A percentile compares a stretch with the other conserved stretches of the same genome.
Evolutionary conservation across 2,888 invertebrate genomes (phyloP).

Genomic region (Scaeva pyrastri): DNA sequence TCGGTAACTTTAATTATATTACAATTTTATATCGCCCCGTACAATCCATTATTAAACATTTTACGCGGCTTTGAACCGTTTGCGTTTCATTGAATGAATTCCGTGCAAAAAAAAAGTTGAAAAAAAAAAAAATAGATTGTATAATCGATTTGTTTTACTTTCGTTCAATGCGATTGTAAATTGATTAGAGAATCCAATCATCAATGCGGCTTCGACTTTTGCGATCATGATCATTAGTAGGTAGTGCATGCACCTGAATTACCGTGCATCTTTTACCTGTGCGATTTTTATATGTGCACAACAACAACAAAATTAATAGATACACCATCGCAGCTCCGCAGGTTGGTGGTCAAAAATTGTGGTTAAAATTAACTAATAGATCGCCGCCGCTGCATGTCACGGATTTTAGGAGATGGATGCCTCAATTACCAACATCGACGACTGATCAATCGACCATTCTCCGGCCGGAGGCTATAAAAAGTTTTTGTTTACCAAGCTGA

Average conservation of each 20-base stretch:
- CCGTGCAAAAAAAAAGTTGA: slow-evolving; percentile 10
- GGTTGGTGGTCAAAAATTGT: slow-evolving; percentile 38
- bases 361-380: slow-evolving; percentile 64
- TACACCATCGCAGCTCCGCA: no score
- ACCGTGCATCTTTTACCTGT: no score
- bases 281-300: neutral
- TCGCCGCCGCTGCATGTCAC: slow-evolving; percentile 46
- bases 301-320: neutral
- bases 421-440: slow-evolving; percentile 52
- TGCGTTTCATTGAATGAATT: slow-evolving; percentile 28
- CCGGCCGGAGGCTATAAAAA: slow-evolving; percentile 55
- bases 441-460: slow-evolving; percentile 51
- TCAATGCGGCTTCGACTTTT: slow-evolving; percentile 40
- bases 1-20: slow-evolving; percentile 28
- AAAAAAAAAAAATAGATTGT: slow-evolving; percentile 45
- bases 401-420: slow-evolving; percentile 57
- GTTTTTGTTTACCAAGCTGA: neutral
- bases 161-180: slow-evolving; percentile 48
- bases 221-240: neutral
- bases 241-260: slow-evolving; percentile 5
- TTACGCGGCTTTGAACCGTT: slow-evolving; percentile 14
- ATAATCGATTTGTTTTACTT: slow-evolving; percentile 67
- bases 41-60: neutral
- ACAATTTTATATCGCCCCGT: neutral
- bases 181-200: slow-evolving; percentile 40